Evolutionary conservation across 2,888 invertebrate species (phyloP).

Genomic region (Cataglyphis rosenhaueri): DNA sequence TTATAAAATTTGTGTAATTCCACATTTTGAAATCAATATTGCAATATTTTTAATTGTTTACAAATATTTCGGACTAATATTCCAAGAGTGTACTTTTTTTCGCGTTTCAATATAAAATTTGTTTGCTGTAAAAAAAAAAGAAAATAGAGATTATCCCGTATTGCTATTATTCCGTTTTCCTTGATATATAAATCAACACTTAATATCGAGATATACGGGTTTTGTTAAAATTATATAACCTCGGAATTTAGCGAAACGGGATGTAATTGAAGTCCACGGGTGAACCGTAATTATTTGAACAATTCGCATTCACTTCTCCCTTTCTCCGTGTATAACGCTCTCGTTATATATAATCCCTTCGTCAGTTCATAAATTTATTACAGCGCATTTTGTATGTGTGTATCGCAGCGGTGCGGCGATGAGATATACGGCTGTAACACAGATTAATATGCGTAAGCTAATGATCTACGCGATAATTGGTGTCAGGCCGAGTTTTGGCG

Average conservation of each 20-base stretch:
- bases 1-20: neutral
- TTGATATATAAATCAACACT: slow-evolving; percentile 8
- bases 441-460: slow-evolving; percentile 45
- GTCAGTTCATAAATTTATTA: slow-evolving; percentile 50
- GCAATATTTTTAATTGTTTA: neutral
- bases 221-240: slow-evolving; percentile 36
- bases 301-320: slow-evolving; percentile 15
- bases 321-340: neutral
- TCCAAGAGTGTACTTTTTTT: neutral
- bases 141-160: neutral
- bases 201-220: slow-evolving; percentile 4
- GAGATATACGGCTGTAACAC: slow-evolving; percentile 35
- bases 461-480: slow-evolving; percentile 44
- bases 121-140: neutral
- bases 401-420: neutral
- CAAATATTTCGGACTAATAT: neutral
- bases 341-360: slow-evolving; percentile 29
- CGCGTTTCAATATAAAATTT: neutral
- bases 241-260: neutral
- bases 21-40: neutral
- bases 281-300: slow-evolving; percentile 45
- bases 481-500: slow-evolving; percentile 26
- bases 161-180: neutral
- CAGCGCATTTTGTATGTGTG: neutral
- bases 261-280: slow-evolving; percentile 28